Base-by-base conservation (phyloP, 2,797 vertebrate genomes). In the Hemibagrus guttatus region DNA sequence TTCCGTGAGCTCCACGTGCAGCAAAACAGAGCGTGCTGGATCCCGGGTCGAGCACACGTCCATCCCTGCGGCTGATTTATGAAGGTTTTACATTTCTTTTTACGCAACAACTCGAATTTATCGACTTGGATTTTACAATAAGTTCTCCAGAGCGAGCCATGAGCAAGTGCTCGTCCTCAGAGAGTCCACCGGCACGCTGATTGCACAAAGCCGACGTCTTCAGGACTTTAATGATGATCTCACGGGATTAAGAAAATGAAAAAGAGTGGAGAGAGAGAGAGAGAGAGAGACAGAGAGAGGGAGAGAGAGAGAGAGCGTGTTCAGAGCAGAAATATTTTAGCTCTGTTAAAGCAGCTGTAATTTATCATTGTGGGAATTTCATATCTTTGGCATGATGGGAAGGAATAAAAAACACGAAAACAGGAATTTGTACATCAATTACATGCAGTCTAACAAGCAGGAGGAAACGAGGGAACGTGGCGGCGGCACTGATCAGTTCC, bases 291-390 rank as follows among this genome's bases (percentile, higher is more conserved):
- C 31, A 76, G 81, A 28, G 4, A 66, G 14, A 71, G 31, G n/a
- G n/a, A n/a, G 13, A 14, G 46, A 76, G 81, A 28, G 4, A 66
- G 14, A 71, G 31, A 81, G n/a, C 19, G 6, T 35, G 61, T 21
- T 69, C 14, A 58, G 52, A 39, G 49, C 14, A 52, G 76, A 84
- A 89, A 81, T 31, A 74, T 84, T 66, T 52, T 59, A 64, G 64
- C 63, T 68, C 12, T 61, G 39, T 69, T 69, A 12, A 64, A 86
- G 26, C 68, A 63, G 66, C 54, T 42, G 85, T 72, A 68, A 86
- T 81, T 86, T 49, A 81, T 81, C 85, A 72, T 8, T 31, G 64
- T 61, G 64, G 56, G 54, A 42, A 56, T 81, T 80, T 82, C 42
- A 66, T 81, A 63, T 68, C n/a, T 49, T n/a, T 64, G 80, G 26